Evolutionary conservation across 1,140 invertebrate genomes (phyloP), one percentile per base, ranked within the genome.

Genomic region (Heliothis subflexa): DNA sequence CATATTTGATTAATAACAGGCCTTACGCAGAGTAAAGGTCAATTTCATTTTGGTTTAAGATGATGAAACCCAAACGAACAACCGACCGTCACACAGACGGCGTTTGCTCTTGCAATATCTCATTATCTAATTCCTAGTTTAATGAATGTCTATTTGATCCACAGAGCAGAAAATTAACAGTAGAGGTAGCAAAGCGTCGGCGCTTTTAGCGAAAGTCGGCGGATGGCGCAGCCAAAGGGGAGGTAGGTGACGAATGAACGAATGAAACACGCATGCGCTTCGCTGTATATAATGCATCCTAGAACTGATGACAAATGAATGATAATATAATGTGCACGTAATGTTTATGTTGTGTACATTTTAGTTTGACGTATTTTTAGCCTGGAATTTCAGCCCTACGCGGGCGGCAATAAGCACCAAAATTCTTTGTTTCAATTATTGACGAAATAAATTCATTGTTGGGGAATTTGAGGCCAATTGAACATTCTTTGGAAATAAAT

Each of bases 111-210:
- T n/a, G n/a, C n/a, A 28, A 13, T 28, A 57, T 57, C 21, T 25
- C 25, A 25, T 25, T 59, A 25, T 25, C 5, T n/a, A 25, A 14
- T 62, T 61, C 11, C 14, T 14, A 25, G n/a, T 45, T 11, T 12
- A 54, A 68, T 52, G 68, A 77, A 57, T 81, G 50, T 85, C 54
- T 86, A 80, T 93, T 88, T 93, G 73, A 89, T 93, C 77, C 93
- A 93, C 93, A 94, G 93, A 94, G 90, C 92, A 94, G 86, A 93
- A 92, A 93, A 91, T 94, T 91, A 90, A 91, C 89, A 92, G 80
- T 93, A 93, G 92, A 85, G 92, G 91, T 89, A 92, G 86, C 91
- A 93, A 94, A 86, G 78, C 90, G 50, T 87, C 92, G 47, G 87
- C 86, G 66, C 83, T 93, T 73, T 81, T 93, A 78, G 88, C 90